A percentile compares a stretch with the other conserved stretches of the same genome.
Conservation (phyloP, 2,888 invertebrate genomes). For the Eupeodes luniger region DNA sequence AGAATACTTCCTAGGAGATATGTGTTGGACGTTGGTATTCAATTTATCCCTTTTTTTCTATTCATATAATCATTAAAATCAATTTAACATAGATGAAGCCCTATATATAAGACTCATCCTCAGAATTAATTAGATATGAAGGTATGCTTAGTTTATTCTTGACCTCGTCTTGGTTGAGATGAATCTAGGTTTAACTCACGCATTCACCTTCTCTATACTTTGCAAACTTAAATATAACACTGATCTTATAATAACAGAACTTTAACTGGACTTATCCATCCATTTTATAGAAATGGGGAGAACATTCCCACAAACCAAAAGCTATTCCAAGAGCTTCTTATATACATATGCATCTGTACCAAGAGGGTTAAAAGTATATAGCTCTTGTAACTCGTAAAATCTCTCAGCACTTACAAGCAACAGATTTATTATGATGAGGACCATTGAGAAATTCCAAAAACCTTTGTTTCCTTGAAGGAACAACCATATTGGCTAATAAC, state of each 20-base stretch:
- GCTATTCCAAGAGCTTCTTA: conserved; percentile 20
- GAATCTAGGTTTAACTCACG: not conserved
- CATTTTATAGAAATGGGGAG: not conserved
- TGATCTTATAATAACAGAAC: conserved; percentile 57
- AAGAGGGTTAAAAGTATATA: no score
- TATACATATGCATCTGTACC: no score
- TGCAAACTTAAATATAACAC: conserved; percentile 38
- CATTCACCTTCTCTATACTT: conserved; percentile 14
- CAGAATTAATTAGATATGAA: not conserved
- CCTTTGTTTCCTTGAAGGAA: not conserved
- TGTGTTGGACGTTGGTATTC: no score
- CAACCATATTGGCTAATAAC: not conserved
- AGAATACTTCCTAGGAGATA: not conserved
- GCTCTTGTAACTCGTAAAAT: conserved; percentile 24
- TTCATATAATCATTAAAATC: conserved; percentile 49
- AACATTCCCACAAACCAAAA: conserved; percentile 5
- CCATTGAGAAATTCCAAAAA: not conserved
- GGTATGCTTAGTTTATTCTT: not conserved
- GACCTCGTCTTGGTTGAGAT: no score
- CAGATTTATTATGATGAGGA: conserved; percentile 35
- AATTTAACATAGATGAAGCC: conserved; percentile 37
- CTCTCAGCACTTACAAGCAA: conserved; percentile 45
- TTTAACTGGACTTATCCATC: not conserved
- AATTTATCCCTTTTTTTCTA: not conserved
- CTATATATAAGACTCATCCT: not conserved